Conservation (phyloP, 2,113 vertebrate genomes). For the Onychostoma macrolepis region DNA sequence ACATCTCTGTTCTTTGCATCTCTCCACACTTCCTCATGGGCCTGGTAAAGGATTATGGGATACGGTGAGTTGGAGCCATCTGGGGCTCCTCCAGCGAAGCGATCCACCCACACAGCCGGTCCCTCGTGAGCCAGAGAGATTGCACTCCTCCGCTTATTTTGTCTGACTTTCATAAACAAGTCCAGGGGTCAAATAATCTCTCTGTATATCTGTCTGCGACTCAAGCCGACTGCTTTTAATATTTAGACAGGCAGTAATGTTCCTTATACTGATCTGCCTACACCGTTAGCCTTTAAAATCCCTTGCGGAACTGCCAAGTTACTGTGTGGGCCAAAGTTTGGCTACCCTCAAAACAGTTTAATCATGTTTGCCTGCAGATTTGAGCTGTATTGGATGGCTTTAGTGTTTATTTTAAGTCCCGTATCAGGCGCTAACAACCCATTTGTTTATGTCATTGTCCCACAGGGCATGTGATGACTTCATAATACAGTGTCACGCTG, state of each 20-base stretch:
- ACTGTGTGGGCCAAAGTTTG: conserved; percentile 49
- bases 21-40: conserved; percentile 37
- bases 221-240: conserved; percentile 51
- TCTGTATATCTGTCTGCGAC: conserved; percentile 53
- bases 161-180: conserved; percentile 56
- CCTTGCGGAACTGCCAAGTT: conserved; percentile 65
- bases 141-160: conserved; percentile 52
- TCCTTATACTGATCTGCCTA: conserved; percentile 45
- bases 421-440: conserved; percentile 76
- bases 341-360: conserved; percentile 68
- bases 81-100: conserved; percentile 29
- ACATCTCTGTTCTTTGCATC: conserved; percentile 33
- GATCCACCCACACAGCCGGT: conserved; percentile 36
- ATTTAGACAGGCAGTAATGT: conserved; percentile 54
- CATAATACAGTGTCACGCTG: conserved; percentile 62
- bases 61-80: conserved; percentile 27
- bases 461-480: conserved; percentile 77
- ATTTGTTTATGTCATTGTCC: conserved; percentile 80
- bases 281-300: conserved; percentile 63
- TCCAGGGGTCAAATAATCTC: conserved; percentile 53
- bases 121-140: conserved; percentile 39
- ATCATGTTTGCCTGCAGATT: conserved; percentile 66
- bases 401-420: conserved; percentile 80
- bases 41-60: conserved; percentile 36
- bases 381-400: conserved; percentile 72